A percentile compares a stretch with the other conserved stretches of the same genome.
These are phyloP conservation scores for Rhopalosiphum nymphaeae DNA, from an alignment of 2,888 invertebrate species.

Conservation along the genomic window DNA sequence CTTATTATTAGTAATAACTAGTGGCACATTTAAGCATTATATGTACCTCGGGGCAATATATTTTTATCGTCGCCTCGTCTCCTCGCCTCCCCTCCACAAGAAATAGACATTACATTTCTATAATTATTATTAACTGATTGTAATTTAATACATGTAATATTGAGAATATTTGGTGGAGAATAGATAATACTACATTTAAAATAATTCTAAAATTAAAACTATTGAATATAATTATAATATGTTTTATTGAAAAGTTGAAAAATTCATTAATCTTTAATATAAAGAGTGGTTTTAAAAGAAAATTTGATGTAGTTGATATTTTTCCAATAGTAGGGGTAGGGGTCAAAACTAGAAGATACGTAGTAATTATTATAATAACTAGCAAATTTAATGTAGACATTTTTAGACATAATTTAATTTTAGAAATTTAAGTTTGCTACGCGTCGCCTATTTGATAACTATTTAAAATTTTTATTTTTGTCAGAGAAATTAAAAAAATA, in stretches of 20 bases:
- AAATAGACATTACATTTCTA: background rate
- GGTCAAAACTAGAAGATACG: background rate
- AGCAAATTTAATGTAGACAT: background rate
- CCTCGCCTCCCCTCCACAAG: no score
- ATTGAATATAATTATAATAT: background rate
- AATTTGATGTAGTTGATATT: background rate
- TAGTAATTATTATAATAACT: background rate
- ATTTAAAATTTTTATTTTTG: background rate
- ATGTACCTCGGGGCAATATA: background rate
- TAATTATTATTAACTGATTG: background rate
- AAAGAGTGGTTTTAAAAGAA: background rate
- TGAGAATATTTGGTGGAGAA: background rate
- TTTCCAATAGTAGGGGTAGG: background rate
- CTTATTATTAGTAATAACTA: background rate
- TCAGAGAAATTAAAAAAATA: background rate
- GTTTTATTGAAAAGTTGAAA: background rate
- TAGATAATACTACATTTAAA: background rate
- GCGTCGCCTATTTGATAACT: no score
- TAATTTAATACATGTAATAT: background rate
- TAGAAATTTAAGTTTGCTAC: background rate
- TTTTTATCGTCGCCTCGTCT: background rate
- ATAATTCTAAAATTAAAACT: background rate
- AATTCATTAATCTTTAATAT: background rate
- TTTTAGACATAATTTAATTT: background rate
- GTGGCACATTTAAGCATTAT: background rate